phyloP scores from a whole-genome alignment of 2,113 vertebrate genomes.

The Eulemur rufifrons region DNA sequence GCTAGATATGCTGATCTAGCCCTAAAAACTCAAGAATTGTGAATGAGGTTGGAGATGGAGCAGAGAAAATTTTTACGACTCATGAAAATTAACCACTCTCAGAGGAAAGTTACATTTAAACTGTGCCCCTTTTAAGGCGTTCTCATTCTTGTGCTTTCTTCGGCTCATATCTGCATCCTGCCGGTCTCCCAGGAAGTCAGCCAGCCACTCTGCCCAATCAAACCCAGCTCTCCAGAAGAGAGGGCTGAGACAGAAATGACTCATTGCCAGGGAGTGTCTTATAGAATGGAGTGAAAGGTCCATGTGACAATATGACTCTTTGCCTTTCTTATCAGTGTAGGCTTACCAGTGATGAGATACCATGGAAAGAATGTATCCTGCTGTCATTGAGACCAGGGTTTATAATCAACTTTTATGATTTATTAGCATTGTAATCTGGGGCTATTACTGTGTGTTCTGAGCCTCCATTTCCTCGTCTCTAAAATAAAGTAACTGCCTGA shows the following conservation, averaged over 20 bases:
- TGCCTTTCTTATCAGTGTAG: neutral
- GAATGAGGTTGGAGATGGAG: neutral
- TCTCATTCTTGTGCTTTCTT: rapidly evolving
- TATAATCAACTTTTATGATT: neutral
- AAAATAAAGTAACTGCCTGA: neutral
- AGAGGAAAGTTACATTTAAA: neutral
- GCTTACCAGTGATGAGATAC: neutral
- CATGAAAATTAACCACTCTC: neutral
- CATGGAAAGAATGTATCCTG: neutral
- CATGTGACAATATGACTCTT: neutral
- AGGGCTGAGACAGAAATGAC: neutral
- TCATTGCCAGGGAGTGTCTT: neutral
- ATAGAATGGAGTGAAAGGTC: neutral
- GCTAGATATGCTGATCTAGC: neutral
- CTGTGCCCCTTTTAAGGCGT: rapidly evolving
- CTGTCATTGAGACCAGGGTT: neutral
- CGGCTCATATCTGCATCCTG: neutral
- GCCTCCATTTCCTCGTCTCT: neutral
- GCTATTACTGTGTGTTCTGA: neutral
- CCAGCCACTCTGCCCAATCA: neutral
- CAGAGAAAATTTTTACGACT: neutral
- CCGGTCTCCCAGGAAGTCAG: neutral
- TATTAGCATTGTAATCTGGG: neutral
- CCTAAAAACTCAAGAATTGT: neutral
- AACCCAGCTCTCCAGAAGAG: neutral